phyloP scores from a whole-genome alignment of 2,888 invertebrate genomes.

The Subacronicta megacephala region DNA sequence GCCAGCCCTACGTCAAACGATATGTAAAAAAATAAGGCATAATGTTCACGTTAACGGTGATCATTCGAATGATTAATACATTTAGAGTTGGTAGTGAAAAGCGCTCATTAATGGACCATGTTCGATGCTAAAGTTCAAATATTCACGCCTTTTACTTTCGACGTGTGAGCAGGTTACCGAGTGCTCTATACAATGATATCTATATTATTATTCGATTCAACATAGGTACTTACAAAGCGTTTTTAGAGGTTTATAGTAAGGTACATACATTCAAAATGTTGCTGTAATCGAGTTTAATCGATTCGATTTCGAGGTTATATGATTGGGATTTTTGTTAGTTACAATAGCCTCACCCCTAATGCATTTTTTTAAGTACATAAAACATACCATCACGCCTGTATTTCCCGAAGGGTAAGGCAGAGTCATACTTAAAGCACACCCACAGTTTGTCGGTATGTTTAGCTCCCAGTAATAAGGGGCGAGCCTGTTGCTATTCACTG shows the following conservation, averaged over 20 bases:
- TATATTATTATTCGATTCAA: slow-evolving; percentile 12
- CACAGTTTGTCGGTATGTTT: no score
- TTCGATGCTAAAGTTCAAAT: slow-evolving; percentile 52
- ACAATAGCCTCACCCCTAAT: no score
- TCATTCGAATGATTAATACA: slow-evolving; percentile 75
- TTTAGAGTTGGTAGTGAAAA: slow-evolving; percentile 57
- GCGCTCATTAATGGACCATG: slow-evolving; percentile 62
- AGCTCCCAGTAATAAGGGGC: no score
- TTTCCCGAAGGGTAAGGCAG: no score
- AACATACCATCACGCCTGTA: no score
- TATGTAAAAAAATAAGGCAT: slow-evolving; percentile 59
- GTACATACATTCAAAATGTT: no score
- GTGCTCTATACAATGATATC: slow-evolving; percentile 28
- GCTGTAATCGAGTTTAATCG: no score
- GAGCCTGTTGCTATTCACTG: no score
- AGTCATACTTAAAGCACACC: no score
- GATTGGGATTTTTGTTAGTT: no score
- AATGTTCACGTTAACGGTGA: slow-evolving; percentile 73
- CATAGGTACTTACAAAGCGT: background rate
- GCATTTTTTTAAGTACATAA: no score
- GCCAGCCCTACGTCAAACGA: slow-evolving; percentile 49
- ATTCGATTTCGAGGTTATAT: no score
- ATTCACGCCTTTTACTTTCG: slow-evolving; percentile 44
- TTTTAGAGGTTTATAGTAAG: background rate
- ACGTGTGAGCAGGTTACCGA: slow-evolving; percentile 27